These are phyloP conservation scores for Oreocharis arfaki DNA, from an alignment of 2,113 vertebrate species.

Conservation along the genomic window DNA sequence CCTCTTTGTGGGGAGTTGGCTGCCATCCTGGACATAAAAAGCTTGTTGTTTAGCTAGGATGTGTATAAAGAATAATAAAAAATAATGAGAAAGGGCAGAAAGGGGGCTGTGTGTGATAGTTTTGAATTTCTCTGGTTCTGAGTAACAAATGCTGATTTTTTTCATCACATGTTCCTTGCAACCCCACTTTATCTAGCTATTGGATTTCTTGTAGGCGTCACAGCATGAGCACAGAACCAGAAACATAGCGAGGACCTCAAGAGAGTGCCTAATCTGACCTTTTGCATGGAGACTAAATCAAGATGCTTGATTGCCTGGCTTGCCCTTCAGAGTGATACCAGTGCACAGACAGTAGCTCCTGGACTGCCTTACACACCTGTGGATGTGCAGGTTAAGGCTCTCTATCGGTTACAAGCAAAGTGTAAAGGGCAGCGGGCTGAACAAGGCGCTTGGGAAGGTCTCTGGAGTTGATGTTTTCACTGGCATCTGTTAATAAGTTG, in stretches of 20 bases:
- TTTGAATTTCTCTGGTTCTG: not conserved
- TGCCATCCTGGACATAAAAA: not conserved
- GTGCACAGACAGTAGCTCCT: not conserved
- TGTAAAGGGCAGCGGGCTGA: not conserved
- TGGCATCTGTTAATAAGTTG: constrained; percentile 5
- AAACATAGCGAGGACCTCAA: not conserved
- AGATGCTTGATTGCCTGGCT: not conserved
- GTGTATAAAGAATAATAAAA: not conserved
- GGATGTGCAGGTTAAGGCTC: not conserved
- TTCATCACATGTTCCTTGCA: not conserved
- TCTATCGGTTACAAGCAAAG: not conserved
- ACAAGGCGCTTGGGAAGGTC: not conserved
- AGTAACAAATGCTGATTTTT: not conserved
- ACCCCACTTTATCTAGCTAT: not conserved
- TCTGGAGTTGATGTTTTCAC: not conserved
- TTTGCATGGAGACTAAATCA: constrained; percentile 6
- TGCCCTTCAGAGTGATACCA: not conserved
- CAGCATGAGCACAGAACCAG: not conserved
- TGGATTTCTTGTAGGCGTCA: not conserved
- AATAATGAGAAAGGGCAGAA: not conserved
- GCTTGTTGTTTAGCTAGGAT: not conserved
- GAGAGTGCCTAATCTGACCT: constrained; percentile 28
- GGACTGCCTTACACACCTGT: not conserved
- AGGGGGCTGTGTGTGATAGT: not conserved
- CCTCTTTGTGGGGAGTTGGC: not conserved